Percentiles rank a stretch among this genome's conserved stretches.
These are phyloP conservation scores for Pteruthius melanotis DNA, from an alignment of 2,113 vertebrate genomes.

Conservation along the genomic window DNA sequence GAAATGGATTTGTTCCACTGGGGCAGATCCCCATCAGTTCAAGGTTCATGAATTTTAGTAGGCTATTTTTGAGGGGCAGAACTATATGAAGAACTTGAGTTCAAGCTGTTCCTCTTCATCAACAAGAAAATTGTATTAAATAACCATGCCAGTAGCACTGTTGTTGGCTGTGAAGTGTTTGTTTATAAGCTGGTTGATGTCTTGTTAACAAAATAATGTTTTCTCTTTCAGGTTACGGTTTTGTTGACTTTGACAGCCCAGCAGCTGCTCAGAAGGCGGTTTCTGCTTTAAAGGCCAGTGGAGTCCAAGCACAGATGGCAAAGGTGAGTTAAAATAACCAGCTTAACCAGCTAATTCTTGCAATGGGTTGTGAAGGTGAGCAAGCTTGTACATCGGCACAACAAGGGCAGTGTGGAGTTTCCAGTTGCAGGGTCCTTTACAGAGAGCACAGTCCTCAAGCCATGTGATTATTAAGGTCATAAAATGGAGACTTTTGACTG, in stretches of 20 bases:
- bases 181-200: not conserved
- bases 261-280: slow-evolving; percentile 97
- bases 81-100: not conserved
- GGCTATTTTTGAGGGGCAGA: not conserved
- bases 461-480: not conserved
- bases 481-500: not conserved
- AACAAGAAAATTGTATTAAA: not conserved
- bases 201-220: not conserved
- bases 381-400: not conserved
- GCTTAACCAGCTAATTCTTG: not conserved
- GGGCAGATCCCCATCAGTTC: not conserved
- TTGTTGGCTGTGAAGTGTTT: not conserved
- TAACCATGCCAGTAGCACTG: rapidly evolving
- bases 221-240: slow-evolving; percentile 89
- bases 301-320: slow-evolving; percentile 98
- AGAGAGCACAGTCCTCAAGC: not conserved
- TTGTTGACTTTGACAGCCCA: slow-evolving; percentile 98
- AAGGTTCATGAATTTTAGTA: not conserved
- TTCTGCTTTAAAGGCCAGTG: slow-evolving; percentile 89
- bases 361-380: not conserved
- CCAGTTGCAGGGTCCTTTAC: not conserved
- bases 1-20: not conserved
- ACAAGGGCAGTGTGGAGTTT: not conserved
- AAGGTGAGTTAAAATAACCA: slow-evolving; percentile 80
- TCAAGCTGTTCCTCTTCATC: not conserved